Conservation (phyloP, 2,113 vertebrate genomes). For the Chrysemys picta region DNA sequence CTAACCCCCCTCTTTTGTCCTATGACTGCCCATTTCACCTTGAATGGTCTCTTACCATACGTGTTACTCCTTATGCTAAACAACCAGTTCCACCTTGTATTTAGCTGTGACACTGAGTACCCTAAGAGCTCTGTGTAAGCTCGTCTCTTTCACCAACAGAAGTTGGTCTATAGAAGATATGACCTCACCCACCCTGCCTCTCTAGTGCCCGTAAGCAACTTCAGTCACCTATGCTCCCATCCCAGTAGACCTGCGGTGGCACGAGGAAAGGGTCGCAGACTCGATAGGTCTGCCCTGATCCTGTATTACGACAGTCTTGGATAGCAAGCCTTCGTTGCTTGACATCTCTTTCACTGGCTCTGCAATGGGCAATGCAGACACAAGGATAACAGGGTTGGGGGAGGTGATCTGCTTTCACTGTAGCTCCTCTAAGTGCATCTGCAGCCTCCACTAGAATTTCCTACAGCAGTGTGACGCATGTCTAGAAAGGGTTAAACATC, state of each 20-base stretch:
- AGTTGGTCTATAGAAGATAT: no score
- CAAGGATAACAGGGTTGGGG: not conserved
- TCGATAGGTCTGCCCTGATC: not conserved
- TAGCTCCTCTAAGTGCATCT: not conserved
- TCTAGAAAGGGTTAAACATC: no score
- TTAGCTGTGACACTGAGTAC: no score
- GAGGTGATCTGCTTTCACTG: not conserved
- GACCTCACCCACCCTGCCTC: not conserved
- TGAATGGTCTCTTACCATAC: no score
- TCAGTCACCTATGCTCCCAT: not conserved
- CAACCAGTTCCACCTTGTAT: no score
- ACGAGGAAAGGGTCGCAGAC: not conserved
- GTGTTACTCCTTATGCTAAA: no score
- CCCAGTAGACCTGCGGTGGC: not conserved
- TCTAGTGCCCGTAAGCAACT: not conserved
- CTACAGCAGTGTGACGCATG: not conserved
- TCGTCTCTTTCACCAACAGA: not conserved
- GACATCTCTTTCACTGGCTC: not conserved
- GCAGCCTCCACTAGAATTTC: not conserved
- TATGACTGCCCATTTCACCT: no score
- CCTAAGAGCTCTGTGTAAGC: no score
- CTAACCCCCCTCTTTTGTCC: no score
- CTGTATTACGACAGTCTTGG: not conserved
- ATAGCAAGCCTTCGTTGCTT: not conserved
- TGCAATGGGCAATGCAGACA: not conserved